phyloP scores from a whole-genome alignment of 2,888 invertebrate species.

The Synergus laeviventris region DNA sequence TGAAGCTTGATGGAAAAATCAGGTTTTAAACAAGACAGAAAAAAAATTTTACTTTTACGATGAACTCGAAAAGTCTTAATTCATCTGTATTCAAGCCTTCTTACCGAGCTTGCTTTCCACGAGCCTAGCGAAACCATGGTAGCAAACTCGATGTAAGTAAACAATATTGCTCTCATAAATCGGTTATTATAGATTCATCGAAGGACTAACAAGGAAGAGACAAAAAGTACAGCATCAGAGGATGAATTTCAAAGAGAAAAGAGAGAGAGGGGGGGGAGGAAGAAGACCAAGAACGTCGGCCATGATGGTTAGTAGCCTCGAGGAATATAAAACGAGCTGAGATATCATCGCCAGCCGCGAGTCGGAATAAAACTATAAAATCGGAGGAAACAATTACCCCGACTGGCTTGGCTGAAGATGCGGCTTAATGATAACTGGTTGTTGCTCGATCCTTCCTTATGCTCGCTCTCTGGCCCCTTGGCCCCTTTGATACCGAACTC shows the following conservation, averaged over 20 bases:
- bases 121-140: slow-evolving; percentile 9
- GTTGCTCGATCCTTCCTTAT: slow-evolving; percentile 51
- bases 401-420: slow-evolving; percentile 69
- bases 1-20: no score
- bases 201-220: slow-evolving; percentile 21
- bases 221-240: slow-evolving; percentile 40
- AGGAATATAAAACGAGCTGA: slow-evolving; percentile 71
- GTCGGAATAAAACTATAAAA: slow-evolving; percentile 75
- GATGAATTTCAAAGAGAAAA: slow-evolving; percentile 49
- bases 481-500: slow-evolving; percentile 56
- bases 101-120: slow-evolving; percentile 26
- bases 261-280: slow-evolving; percentile 11
- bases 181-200: slow-evolving; percentile 36
- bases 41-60: no score
- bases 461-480: slow-evolving; percentile 45
- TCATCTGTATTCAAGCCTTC: no score
- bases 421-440: slow-evolving; percentile 74
- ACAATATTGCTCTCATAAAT: slow-evolving; percentile 22
- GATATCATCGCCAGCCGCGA: slow-evolving; percentile 72
- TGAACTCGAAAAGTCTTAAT: no score
- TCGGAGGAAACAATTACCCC: slow-evolving; percentile 75
- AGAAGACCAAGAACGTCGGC: slow-evolving; percentile 49
- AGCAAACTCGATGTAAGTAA: slow-evolving; percentile 2
- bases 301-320: slow-evolving; percentile 66
- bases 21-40: no score